A percentile compares a stretch with the other conserved stretches of the same genome.
These are phyloP conservation scores for Ochropacha duplaris DNA, from an alignment of 2,888 invertebrate genomes.

Conservation along the genomic window DNA sequence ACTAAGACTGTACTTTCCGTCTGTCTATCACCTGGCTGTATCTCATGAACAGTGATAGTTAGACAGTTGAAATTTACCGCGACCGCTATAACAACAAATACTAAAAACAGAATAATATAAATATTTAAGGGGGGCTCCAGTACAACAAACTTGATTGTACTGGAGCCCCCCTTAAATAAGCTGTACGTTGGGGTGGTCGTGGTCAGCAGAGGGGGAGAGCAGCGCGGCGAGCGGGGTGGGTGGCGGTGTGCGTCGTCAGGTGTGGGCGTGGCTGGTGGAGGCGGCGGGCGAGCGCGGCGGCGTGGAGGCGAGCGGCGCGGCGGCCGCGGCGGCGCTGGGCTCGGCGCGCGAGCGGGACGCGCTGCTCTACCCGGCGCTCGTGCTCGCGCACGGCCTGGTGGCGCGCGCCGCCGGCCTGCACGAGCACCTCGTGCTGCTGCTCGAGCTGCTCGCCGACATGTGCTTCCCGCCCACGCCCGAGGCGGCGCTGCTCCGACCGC, in stretches of 20 bases:
- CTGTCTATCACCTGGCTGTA: too few species aligned
- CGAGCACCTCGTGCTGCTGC: conserved; percentile 88
- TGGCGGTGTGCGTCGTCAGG: not conserved
- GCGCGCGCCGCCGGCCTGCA: conserved; percentile 87
- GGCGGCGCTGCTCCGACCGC: conserved; percentile 31
- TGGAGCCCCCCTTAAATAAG: conserved; percentile 6
- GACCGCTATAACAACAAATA: too few species aligned
- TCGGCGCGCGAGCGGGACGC: conserved; percentile 9
- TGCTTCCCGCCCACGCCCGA: conserved; percentile 78
- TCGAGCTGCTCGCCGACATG: conserved; percentile 86
- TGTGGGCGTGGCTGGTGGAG: conserved; percentile 39
- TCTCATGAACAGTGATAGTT: too few species aligned
- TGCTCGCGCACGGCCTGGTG: conserved; percentile 35
- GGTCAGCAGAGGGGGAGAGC: not conserved
- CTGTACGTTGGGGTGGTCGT: not conserved
- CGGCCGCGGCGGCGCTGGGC: conserved; percentile 24
- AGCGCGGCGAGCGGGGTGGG: too few species aligned
- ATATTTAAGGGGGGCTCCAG: too few species aligned
- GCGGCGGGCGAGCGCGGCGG: conserved; percentile 25
- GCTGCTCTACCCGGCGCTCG: conserved; percentile 33
- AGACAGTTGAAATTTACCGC: too few species aligned
- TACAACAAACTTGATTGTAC: too few species aligned
- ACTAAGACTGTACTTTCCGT: too few species aligned
- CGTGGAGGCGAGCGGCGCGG: conserved; percentile 33
- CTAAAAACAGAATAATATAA: too few species aligned